Base-by-base conservation (phyloP, 92 coral and sea anemone species). In the Hydrozoanthus gracilis region DNA sequence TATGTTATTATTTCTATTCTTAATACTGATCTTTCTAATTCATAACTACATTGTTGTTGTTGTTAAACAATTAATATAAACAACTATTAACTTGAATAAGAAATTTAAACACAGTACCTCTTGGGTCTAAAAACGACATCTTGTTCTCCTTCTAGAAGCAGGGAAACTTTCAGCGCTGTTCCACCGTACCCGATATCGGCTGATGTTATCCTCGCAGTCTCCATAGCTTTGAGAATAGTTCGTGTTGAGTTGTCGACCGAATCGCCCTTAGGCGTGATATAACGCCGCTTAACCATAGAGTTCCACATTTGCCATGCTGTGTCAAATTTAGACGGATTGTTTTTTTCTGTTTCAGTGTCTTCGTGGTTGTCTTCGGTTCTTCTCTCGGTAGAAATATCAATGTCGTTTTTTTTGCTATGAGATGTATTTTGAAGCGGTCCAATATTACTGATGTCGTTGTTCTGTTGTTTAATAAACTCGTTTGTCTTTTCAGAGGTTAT, bases 101-200 rank as follows among this genome's bases (percentile, higher is more conserved):
- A 27, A 27, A 27, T 27, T 27, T 2, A 27, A 27, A 27, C 39
- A 27, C 39, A 27, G 39, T 66, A 96, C 99, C 99, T 94, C 92
- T 82, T 94, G 3, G 99, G 99, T 82, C 95, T 95, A 51, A 96
- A 96, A 45, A 96, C 94, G 5, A 94, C 96, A 78, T 83, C 95
- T 87, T 96, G 99, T 44, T 93, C 92, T 86, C 98, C 99, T 35
- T 93, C 96, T 48, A 96, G 89, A 20, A 93, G 58, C 75, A 96
- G 74, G n/a, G 95, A 88, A 11, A 96, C 97, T 78, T 96, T 96
- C 39, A 96, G 86, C 80, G 95, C 98, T 4, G 98, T 95, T 4
- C 99, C 99, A 44, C 86, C 92, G 65, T 82, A 90, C 4, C 99
- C 99, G 10, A 93, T 87, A 51, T 93, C 95, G 3, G 94, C 96